These are phyloP conservation scores for Passerina amoena DNA, from an alignment of 2,113 vertebrate genomes.

Conservation along the genomic window DNA sequence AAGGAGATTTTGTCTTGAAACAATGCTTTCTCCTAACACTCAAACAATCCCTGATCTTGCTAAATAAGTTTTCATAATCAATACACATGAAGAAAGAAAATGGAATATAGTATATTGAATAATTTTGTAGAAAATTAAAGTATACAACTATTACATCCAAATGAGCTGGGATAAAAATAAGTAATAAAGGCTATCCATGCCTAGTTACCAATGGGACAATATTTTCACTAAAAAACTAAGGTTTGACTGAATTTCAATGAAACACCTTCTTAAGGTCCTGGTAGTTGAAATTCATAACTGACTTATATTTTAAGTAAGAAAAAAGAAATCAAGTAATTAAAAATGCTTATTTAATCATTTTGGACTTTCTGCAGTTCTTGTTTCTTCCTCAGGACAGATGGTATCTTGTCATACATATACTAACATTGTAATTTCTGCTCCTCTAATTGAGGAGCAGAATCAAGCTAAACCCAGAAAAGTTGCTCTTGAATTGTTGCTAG, in stretches of 20 bases:
- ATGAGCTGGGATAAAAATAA: neutral
- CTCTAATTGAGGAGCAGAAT: neutral
- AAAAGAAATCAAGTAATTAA: neutral
- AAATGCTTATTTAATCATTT: neutral
- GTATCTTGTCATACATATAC: neutral
- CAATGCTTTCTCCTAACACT: neutral
- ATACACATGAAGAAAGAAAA: neutral
- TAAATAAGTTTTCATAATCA: neutral
- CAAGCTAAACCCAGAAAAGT: neutral
- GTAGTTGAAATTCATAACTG: neutral
- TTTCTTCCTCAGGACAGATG: neutral
- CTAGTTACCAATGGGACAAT: neutral
- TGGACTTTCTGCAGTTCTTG: neutral
- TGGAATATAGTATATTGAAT: neutral
- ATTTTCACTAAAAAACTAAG: neutral
- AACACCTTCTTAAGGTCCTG: neutral
- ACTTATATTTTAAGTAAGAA: neutral
- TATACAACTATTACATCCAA: neutral
- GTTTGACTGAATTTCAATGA: neutral
- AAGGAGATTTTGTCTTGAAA: neutral
- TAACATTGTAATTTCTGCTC: neutral
- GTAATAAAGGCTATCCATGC: neutral
- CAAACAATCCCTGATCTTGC: neutral
- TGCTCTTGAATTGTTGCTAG: neutral
- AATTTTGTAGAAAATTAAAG: neutral